phyloP scores from a whole-genome alignment of 2,888 invertebrate species.

The Cremastinae sp. region DNA sequence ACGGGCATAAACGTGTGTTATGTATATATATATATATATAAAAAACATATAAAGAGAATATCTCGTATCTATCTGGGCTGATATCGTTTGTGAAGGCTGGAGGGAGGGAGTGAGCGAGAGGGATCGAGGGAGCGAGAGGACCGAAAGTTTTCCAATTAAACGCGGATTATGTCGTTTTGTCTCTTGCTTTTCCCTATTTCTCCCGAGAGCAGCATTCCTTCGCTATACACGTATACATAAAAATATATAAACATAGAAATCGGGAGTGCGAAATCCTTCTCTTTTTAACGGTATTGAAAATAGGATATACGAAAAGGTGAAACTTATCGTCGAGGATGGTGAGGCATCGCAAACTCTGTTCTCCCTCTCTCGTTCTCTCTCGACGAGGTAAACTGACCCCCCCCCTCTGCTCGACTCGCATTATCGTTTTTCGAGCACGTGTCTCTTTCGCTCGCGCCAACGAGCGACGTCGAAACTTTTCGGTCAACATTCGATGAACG shows the following conservation, averaged over 20 bases:
- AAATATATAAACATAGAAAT: neutral
- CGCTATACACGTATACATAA: slow-evolving; percentile 7
- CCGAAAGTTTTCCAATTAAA: slow-evolving; percentile 80
- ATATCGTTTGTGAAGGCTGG: slow-evolving; percentile 72
- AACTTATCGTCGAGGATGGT: slow-evolving; percentile 49
- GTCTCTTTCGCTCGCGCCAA: slow-evolving; percentile 65
- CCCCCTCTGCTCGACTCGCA: slow-evolving; percentile 50
- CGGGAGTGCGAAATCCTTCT: neutral
- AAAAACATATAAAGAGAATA: slow-evolving; percentile 49
- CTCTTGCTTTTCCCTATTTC: slow-evolving; percentile 63
- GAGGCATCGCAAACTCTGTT: slow-evolving; percentile 51
- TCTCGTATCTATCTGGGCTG: slow-evolving; percentile 60
- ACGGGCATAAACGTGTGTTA: too few species aligned
- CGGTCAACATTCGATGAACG: slow-evolving; percentile 76
- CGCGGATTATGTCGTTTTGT: slow-evolving; percentile 79
- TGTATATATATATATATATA: too few species aligned
- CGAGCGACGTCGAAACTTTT: slow-evolving; percentile 77
- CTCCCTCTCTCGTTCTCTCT: too few species aligned
- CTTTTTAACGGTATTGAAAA: slow-evolving; percentile 69
- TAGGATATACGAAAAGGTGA: slow-evolving; percentile 70
- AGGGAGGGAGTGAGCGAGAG: slow-evolving; percentile 5
- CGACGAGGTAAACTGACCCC: slow-evolving; percentile 25
- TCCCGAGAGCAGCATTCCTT: slow-evolving; percentile 27
- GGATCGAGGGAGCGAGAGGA: slow-evolving; percentile 53
- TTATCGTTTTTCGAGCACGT: slow-evolving; percentile 63